Evolutionary conservation across 2,797 vertebrate species (phyloP).

Genomic region (Myiothlypis coronata): DNA sequence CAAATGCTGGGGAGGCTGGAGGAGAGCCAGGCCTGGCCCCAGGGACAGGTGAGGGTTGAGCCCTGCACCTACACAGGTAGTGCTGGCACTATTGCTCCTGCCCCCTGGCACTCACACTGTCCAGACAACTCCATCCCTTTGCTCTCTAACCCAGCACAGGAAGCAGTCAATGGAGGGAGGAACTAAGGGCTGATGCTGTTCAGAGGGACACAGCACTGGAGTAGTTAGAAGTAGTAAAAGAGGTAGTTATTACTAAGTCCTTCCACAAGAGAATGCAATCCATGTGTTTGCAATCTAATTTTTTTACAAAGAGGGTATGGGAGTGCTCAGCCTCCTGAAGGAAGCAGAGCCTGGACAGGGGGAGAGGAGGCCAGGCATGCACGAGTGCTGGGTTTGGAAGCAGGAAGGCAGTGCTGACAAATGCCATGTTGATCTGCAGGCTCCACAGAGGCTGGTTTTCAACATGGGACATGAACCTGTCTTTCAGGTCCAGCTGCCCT

Average conservation of each 20-base stretch:
- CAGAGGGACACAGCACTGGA: not conserved
- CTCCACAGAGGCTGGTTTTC: accelerated
- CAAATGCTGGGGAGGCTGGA: not conserved
- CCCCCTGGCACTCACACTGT: accelerated
- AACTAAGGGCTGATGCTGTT: not conserved
- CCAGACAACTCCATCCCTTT: not conserved
- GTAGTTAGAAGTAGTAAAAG: too few relatives aligned
- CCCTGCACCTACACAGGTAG: not conserved
- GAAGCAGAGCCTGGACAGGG: not conserved
- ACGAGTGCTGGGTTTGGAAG: not conserved
- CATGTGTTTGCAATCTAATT: not conserved
- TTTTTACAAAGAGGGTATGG: not conserved
- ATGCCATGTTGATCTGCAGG: not conserved
- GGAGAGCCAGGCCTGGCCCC: not conserved
- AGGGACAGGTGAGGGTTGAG: not conserved
- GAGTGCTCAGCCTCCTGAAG: not conserved
- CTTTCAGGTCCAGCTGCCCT: not conserved
- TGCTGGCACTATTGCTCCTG: not conserved
- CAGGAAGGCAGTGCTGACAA: not conserved
- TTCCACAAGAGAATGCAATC: not conserved
- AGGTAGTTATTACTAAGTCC: not conserved
- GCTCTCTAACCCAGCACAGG: accelerated
- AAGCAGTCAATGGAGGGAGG: accelerated
- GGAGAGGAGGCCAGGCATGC: not conserved
- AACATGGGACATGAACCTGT: not conserved